Evolutionary conservation across 2,113 vertebrate species (phyloP), one percentile per base, ranked within the genome.

Genomic region (Menidia beryllina): DNA sequence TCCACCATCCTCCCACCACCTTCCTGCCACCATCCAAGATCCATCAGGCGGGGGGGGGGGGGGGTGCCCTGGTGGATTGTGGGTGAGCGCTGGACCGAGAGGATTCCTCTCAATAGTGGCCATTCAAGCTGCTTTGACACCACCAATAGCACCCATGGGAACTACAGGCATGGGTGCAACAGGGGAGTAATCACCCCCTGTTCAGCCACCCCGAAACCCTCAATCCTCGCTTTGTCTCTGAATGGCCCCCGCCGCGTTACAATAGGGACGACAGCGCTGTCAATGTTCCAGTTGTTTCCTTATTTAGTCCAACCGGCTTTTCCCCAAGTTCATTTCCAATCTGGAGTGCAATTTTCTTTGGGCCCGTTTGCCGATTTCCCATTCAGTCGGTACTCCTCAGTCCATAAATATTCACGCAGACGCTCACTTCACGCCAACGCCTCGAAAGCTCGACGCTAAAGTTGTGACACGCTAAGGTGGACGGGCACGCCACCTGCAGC

Each of bases 71-170:
- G 63, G 73, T 69, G 72, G 77, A 91, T 88, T 90, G 79, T 85
- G 88, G 81, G 65, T 58, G 79, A 81, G 75, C 89, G 49, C 52
- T 89, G 82, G 83, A 88, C 85, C 86, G 87, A 82, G 77, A 91
- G 79, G 84, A 91, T 89, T 79, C 85, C 52, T 48, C 75, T 86
- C 81, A 88, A 89, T 84, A 70, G 78, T 27, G 26, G 41, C 81
- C 72, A 87, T 86, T 91, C 78, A 86, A 59, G 72, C 72, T 70
- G 75, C 67, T 85, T 78, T 72, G 69, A 79, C 58, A 39, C 75
- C 59, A 48, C 75, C 78, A 85, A 91, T 65, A 69, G 88, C 83
- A 79, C 86, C 89, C 88, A 87, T 89, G 84, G 86, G 91, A 91
- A 87, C 75, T 23, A 20, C 45, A 34, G 21, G 57, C 39, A 72